Percentiles rank a stretch among this genome's conserved stretches.
These are phyloP conservation scores for Conus ventricosus DNA, from an alignment of 1,140 invertebrate species.

Conservation along the genomic window DNA sequence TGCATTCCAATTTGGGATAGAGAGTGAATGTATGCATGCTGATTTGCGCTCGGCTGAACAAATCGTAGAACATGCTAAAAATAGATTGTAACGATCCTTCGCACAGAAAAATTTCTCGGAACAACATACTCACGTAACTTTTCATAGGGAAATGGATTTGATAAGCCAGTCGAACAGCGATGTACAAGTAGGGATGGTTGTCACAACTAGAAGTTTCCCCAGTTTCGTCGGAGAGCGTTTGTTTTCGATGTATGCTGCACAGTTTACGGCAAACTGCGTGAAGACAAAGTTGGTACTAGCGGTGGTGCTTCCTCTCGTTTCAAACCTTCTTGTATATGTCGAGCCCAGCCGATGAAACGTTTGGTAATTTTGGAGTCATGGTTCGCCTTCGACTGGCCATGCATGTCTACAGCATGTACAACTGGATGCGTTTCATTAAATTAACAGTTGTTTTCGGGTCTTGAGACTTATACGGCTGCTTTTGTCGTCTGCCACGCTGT, in stretches of 20 bases:
- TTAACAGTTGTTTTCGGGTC: neutral
- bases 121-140: slow-evolving; percentile 38
- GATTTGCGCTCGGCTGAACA: slow-evolving; percentile 31
- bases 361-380: neutral
- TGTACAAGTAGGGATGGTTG: slow-evolving; percentile 46
- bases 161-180: slow-evolving; percentile 46
- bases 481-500: neutral
- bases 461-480: neutral
- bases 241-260: slow-evolving; percentile 9
- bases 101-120: slow-evolving; percentile 51
- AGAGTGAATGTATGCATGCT: slow-evolving; percentile 44
- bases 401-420: neutral
- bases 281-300: neutral
- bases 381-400: neutral
- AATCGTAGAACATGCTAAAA: slow-evolving; percentile 53
- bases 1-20: slow-evolving; percentile 43
- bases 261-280: neutral
- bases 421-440: neutral
- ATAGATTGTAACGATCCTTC: slow-evolving; percentile 55
- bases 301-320: neutral
- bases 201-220: neutral
- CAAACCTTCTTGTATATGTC: neutral
- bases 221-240: neutral
- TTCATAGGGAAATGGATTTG: slow-evolving; percentile 36
- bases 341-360: neutral